Percentiles rank a stretch among this genome's conserved stretches.
These are phyloP conservation scores for Leptinotarsa juncta DNA, from an alignment of 2,888 invertebrate species.

Conservation along the genomic window DNA sequence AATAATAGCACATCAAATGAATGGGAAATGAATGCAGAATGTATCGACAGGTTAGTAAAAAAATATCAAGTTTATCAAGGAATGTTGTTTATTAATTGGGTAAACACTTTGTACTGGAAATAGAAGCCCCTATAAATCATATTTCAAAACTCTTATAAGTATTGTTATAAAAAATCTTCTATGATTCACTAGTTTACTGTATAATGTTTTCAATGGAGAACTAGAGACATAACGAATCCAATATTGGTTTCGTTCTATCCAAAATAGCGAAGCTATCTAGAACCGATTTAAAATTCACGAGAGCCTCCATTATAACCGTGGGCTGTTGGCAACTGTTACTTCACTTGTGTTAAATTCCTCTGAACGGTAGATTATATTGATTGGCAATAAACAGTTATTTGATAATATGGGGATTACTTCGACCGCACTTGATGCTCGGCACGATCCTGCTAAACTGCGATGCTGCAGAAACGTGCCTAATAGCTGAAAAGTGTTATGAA, in stretches of 20 bases:
- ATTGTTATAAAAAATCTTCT: too few relatives aligned
- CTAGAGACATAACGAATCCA: too few relatives aligned
- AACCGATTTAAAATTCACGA: conserved; percentile 4
- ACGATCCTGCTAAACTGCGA: conserved; percentile 42
- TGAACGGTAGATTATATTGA: conserved; percentile 33
- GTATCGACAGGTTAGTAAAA: too few relatives aligned
- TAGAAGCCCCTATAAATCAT: too few relatives aligned
- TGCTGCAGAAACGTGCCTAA: conserved; percentile 47
- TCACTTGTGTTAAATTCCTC: conserved; percentile 21
- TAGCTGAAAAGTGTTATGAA: conserved; percentile 44
- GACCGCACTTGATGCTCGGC: conserved; percentile 42
- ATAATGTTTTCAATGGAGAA: too few relatives aligned
- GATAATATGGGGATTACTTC: conserved; percentile 46
- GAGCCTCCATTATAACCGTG: conserved; percentile 8
- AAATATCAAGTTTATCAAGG: too few relatives aligned
- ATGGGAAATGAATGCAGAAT: too few relatives aligned
- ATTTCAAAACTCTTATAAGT: too few relatives aligned
- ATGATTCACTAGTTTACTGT: too few relatives aligned
- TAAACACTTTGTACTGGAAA: too few relatives aligned
- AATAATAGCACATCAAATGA: too few relatives aligned
- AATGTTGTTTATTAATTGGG: too few relatives aligned
- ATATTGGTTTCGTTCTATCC: background rate
- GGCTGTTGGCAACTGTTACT: conserved; percentile 7
- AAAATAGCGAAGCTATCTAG: background rate
- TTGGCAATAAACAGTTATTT: conserved; percentile 36